Percentiles rank a stretch among this genome's conserved stretches.
phyloP scores from a whole-genome alignment of 35 echinoderm and acorn worm species.

The Ophioderma brevispina region DNA sequence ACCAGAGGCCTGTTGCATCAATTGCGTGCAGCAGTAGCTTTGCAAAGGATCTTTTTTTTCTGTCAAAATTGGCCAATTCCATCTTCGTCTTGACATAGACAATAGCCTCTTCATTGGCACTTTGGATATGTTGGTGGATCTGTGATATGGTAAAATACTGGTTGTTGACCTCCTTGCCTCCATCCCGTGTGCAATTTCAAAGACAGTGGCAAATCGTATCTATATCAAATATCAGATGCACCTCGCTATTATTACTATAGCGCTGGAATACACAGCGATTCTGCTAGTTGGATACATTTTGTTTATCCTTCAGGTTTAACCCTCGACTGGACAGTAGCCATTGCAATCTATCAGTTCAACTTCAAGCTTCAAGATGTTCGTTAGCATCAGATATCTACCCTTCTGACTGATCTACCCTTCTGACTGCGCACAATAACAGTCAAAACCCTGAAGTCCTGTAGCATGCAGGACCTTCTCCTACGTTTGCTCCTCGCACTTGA shows the following conservation, averaged over 20 bases:
- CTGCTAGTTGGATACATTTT: not conserved
- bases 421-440: too few relatives aligned
- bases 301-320: conserved; percentile 20
- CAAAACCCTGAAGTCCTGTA: too few relatives aligned
- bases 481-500: too few relatives aligned
- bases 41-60: not conserved
- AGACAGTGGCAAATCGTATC: not conserved
- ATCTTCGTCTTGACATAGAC: not conserved
- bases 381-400: too few relatives aligned
- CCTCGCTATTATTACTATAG: not conserved
- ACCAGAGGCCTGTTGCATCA: not conserved
- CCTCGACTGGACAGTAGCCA: conserved; percentile 9
- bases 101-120: not conserved
- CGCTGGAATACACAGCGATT: not conserved
- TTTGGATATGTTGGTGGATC: not conserved
- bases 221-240: not conserved
- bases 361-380: not conserved
- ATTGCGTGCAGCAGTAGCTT: conserved; percentile 17
- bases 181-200: not conserved
- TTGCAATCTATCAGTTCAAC: not conserved
- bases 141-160: not conserved
- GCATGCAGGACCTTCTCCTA: too few relatives aligned
- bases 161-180: not conserved
- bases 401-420: too few relatives aligned
- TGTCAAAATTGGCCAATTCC: not conserved